Conservation (phyloP, 2,888 invertebrate genomes). For the Toxonevra muliebris region DNA sequence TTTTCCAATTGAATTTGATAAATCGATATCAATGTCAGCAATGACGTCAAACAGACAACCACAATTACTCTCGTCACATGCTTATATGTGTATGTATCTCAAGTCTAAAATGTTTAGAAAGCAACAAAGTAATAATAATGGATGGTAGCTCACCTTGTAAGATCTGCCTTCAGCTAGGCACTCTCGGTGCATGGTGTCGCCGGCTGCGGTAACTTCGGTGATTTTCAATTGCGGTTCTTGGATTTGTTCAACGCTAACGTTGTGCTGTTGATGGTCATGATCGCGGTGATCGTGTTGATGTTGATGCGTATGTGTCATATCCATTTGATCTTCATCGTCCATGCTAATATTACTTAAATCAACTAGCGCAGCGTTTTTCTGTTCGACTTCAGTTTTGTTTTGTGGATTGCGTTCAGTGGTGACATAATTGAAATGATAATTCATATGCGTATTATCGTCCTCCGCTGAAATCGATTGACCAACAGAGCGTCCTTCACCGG, state of each 20-base stretch:
- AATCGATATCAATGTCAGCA: not conserved
- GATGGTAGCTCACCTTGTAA: slow-evolving; percentile 66
- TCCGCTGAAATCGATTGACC: slow-evolving; percentile 44
- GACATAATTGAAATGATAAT: slow-evolving; percentile 48
- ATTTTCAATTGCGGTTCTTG: slow-evolving; percentile 53
- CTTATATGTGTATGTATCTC: too few species aligned
- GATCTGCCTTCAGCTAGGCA: slow-evolving; percentile 64
- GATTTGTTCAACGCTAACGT: slow-evolving; percentile 24
- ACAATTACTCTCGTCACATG: not conserved
- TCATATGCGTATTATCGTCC: slow-evolving; percentile 39
- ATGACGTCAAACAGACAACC: not conserved
- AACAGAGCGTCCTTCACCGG: slow-evolving; percentile 54
- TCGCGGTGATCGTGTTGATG: slow-evolving; percentile 26
- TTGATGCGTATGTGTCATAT: slow-evolving; percentile 31
- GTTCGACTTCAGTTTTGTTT: slow-evolving; percentile 33
- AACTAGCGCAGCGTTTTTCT: slow-evolving; percentile 50
- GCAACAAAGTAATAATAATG: too few species aligned
- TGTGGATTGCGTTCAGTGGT: slow-evolving; percentile 44
- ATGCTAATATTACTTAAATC: slow-evolving; percentile 84
- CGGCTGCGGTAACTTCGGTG: slow-evolving; percentile 57
- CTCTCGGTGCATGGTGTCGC: slow-evolving; percentile 52
- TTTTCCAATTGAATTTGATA: not conserved
- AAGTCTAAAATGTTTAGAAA: too few species aligned
- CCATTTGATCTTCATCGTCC: slow-evolving; percentile 66
- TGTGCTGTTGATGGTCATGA: slow-evolving; percentile 19